Evolutionary conservation across 2,888 invertebrate species (phyloP).

Genomic region (Dynastes hyllus): DNA sequence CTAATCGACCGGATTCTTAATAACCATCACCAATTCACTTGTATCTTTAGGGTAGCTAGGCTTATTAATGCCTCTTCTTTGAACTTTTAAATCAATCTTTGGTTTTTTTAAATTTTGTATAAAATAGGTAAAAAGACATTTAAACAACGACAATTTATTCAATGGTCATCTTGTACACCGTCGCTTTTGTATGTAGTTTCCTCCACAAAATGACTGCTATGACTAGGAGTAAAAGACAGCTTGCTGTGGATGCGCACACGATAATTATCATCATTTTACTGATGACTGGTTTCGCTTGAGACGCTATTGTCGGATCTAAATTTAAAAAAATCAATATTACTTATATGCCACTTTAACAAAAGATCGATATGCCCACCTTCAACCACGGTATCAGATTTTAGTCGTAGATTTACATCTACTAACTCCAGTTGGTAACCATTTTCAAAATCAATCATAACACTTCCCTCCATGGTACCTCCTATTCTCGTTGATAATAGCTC

Average conservation of each 20-base stretch:
- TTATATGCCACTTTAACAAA: neutral
- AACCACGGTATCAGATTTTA: neutral
- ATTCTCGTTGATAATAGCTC: slow-evolving; percentile 13
- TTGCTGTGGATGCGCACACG: slow-evolving; percentile 10
- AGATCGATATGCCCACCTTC: neutral
- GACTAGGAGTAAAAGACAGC: slow-evolving; percentile 23
- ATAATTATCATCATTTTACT: slow-evolving; percentile 13
- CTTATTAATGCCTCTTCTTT: slow-evolving; percentile 13
- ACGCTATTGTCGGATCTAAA: slow-evolving; percentile 9
- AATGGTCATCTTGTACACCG: slow-evolving; percentile 47
- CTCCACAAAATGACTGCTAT: slow-evolving; percentile 22
- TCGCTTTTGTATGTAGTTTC: slow-evolving; percentile 22
- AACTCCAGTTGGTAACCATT: slow-evolving; percentile 38
- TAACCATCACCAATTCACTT: too few species aligned
- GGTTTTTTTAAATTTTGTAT: neutral
- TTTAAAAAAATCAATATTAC: neutral
- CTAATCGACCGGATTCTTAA: too few species aligned
- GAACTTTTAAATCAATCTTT: slow-evolving; percentile 14
- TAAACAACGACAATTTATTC: slow-evolving; percentile 17
- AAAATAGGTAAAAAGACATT: too few species aligned
- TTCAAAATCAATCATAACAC: slow-evolving; percentile 20
- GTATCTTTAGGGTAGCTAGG: too few species aligned
- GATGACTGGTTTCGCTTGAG: slow-evolving; percentile 14
- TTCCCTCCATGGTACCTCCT: slow-evolving; percentile 18
- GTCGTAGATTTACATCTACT: slow-evolving; percentile 7